Conservation (phyloP, 35 echinoderm and acorn worm species). For the Patiria miniata region DNA sequence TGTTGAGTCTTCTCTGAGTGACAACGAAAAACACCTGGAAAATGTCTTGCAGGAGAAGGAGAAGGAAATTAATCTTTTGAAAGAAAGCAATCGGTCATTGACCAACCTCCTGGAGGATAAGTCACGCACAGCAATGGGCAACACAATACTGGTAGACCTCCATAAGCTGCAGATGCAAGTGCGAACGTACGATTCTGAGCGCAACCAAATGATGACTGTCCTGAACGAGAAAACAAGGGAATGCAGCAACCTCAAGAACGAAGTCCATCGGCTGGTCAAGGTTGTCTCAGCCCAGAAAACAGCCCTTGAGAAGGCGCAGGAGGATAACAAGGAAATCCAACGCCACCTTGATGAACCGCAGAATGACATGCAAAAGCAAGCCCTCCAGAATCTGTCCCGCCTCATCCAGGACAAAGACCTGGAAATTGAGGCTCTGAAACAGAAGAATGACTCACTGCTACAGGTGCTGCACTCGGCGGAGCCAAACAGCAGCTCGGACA, state of each 20-base stretch:
- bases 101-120: conserved; percentile 72
- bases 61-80: conserved; percentile 68
- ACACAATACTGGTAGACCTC: conserved; percentile 77
- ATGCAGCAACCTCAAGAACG: conserved; percentile 96
- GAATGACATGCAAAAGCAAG: conserved; percentile 98
- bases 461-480: conserved; percentile 70
- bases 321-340: conserved; percentile 82
- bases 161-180: conserved; percentile 90
- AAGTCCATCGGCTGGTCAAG: conserved; percentile 91
- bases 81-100: conserved; percentile 70
- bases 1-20: conserved; percentile 73
- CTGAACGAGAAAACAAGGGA: conserved; percentile 97
- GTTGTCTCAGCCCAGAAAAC: conserved; percentile 77
- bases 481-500: conserved; percentile 74
- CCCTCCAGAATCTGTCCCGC: conserved; percentile 83
- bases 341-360: conserved; percentile 55
- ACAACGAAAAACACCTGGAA: conserved; percentile 91
- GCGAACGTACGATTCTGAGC: conserved; percentile 79
- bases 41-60: conserved; percentile 86
- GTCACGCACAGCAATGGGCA: conserved; percentile 69
- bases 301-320: conserved; percentile 90
- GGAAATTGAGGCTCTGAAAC: conserved; percentile 89
- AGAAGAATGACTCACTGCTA: conserved; percentile 86
- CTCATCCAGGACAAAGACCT: conserved; percentile 96
- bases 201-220: conserved; percentile 95